Conservation (phyloP, 2,797 vertebrate genomes). For the Florisuga fusca region DNA sequence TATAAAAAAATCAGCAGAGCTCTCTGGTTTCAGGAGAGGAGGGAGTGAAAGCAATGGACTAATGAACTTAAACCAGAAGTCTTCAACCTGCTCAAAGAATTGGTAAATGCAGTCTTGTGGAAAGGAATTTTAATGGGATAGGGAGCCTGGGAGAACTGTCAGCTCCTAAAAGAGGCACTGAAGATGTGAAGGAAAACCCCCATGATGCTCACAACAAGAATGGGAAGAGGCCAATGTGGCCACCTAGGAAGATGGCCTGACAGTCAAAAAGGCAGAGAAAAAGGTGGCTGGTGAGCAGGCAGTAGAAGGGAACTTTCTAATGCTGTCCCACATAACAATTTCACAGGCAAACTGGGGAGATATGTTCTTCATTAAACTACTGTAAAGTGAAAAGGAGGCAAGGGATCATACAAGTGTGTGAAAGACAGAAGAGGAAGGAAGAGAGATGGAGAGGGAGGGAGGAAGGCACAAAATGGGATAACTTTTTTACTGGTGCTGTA, state of each 20-base stretch:
- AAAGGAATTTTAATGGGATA: conserved; percentile 76
- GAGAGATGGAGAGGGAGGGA: neutral
- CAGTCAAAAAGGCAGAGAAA: neutral
- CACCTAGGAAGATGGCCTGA: neutral
- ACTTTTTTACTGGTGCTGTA: neutral
- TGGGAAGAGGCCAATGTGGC: neutral
- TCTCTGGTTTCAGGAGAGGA: neutral
- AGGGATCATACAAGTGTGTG: neutral
- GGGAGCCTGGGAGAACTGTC: conserved; percentile 8
- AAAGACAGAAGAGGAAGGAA: neutral
- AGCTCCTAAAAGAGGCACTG: neutral
- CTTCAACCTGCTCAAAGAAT: conserved; percentile 35
- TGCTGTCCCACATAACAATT: rapidly evolving
- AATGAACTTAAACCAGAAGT: conserved; percentile 54
- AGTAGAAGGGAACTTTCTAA: neutral
- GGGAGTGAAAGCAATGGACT: neutral
- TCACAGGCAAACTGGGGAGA: neutral
- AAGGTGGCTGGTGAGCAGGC: neutral
- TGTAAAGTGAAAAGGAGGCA: neutral
- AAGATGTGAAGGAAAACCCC: neutral
- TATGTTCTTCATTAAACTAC: neutral
- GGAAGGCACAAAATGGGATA: neutral
- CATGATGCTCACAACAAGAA: neutral
- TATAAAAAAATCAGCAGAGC: conserved; percentile 11
- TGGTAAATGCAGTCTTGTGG: conserved; percentile 72